Conservation (phyloP, 2,113 vertebrate species). For the Empidonax traillii region DNA sequence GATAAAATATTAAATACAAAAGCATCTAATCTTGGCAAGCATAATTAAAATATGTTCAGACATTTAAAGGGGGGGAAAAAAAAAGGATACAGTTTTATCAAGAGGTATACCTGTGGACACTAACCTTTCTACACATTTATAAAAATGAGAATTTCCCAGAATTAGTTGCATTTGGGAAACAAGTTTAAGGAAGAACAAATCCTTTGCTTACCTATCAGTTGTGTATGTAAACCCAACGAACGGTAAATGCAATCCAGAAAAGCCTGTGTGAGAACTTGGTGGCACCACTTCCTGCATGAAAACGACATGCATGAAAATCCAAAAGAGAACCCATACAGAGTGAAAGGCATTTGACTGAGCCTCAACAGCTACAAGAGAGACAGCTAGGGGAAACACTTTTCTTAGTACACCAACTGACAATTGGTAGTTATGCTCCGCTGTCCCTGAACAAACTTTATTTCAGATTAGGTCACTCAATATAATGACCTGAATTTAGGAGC, state of each 20-base stretch:
- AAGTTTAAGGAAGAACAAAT: neutral
- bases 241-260: constrained; percentile 93
- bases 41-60: neutral
- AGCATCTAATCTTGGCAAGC: neutral
- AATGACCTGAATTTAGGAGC: neutral
- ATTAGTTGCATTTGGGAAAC: neutral
- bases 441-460: neutral
- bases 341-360: neutral
- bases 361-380: neutral
- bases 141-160: neutral
- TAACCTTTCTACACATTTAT: neutral
- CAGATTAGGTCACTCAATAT: neutral
- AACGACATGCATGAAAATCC: constrained; percentile 11
- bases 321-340: neutral
- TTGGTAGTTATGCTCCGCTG: neutral
- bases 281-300: constrained; percentile 86
- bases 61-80: neutral
- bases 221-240: constrained; percentile 98
- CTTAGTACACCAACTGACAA: neutral
- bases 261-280: constrained; percentile 88
- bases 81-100: neutral
- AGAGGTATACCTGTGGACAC: neutral
- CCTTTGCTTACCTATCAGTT: constrained; percentile 79
- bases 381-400: neutral
- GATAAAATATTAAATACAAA: neutral